Evolutionary conservation across 1,140 invertebrate species (phyloP).

Genomic region (Pseudomyrmex gracilis): DNA sequence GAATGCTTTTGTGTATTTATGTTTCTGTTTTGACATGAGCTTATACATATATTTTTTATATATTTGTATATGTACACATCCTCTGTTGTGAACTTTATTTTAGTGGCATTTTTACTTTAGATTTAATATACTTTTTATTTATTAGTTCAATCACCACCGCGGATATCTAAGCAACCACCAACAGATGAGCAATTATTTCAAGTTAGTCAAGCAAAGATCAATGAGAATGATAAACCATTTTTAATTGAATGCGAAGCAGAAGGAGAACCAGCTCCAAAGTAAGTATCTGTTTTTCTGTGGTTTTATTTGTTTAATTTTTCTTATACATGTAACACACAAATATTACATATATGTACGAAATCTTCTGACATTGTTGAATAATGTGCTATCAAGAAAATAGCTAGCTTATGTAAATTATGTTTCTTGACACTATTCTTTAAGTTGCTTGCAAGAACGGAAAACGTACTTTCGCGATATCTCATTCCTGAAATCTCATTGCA

Average conservation of each 20-base stretch:
- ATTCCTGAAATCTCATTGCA: constrained; percentile 73
- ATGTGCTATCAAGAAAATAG: not conserved
- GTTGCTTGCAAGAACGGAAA: constrained; percentile 32
- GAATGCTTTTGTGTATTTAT: constrained; percentile 19
- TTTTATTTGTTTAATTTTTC: constrained; percentile 25
- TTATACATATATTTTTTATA: not conserved
- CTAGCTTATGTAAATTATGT: constrained; percentile 30
- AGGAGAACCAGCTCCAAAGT: constrained; percentile 95
- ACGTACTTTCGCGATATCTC: constrained; percentile 58
- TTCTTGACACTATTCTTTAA: not conserved
- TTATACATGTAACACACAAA: not conserved
- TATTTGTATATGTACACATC: not conserved
- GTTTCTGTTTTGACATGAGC: not conserved
- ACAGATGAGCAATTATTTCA: constrained; percentile 96
- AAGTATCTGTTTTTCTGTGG: constrained; percentile 68
- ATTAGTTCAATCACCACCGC: constrained; percentile 93
- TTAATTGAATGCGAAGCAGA: constrained; percentile 97
- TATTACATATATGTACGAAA: not conserved
- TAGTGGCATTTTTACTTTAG: not conserved
- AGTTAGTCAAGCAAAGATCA: constrained; percentile 90
- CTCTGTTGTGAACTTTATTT: not conserved
- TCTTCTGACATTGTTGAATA: not conserved
- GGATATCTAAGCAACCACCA: constrained; percentile 96
- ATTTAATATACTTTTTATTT: constrained; percentile 49
- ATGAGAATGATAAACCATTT: constrained; percentile 97